A percentile compares a stretch with the other conserved stretches of the same genome.
phyloP scores from a whole-genome alignment of 2,888 invertebrate species.

The Sycophila texana region DNA sequence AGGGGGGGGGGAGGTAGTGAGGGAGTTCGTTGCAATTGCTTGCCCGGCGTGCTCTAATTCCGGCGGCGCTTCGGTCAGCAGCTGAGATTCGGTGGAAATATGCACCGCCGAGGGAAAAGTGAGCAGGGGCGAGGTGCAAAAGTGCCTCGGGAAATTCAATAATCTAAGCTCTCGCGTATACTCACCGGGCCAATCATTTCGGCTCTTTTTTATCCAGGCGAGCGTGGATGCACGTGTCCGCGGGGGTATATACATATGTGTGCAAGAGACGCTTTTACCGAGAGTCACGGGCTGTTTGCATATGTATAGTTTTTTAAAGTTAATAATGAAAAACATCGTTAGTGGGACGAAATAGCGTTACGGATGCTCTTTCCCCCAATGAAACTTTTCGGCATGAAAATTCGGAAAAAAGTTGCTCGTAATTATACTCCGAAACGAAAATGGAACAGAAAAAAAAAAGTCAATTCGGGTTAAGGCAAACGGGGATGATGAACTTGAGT shows the following conservation, averaged over 20 bases:
- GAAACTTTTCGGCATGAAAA: constrained; percentile 35
- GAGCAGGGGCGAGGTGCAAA: neutral
- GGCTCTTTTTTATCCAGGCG: too few species aligned
- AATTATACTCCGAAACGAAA: neutral
- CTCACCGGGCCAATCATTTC: too few species aligned
- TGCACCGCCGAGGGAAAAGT: too few species aligned
- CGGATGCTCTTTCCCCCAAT: neutral
- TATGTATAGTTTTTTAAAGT: too few species aligned
- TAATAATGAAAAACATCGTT: neutral
- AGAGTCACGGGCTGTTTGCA: neutral
- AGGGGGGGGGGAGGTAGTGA: too few species aligned
- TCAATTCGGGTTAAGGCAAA: neutral
- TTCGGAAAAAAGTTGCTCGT: neutral
- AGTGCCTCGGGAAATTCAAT: constrained; percentile 38
- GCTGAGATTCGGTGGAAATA: constrained; percentile 33
- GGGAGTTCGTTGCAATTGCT: constrained; percentile 8
- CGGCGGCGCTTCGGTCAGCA: constrained; percentile 1
- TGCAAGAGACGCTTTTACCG: neutral
- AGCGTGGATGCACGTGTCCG: neutral
- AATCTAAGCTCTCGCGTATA: neutral
- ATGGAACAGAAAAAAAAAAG: neutral
- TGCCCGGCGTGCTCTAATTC: constrained; percentile 36
- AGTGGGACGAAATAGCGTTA: neutral
- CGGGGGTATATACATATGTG: neutral
- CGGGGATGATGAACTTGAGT: too few species aligned